These are phyloP conservation scores for Athene noctua DNA, from an alignment of 2,113 vertebrate genomes.

Conservation along the genomic window DNA sequence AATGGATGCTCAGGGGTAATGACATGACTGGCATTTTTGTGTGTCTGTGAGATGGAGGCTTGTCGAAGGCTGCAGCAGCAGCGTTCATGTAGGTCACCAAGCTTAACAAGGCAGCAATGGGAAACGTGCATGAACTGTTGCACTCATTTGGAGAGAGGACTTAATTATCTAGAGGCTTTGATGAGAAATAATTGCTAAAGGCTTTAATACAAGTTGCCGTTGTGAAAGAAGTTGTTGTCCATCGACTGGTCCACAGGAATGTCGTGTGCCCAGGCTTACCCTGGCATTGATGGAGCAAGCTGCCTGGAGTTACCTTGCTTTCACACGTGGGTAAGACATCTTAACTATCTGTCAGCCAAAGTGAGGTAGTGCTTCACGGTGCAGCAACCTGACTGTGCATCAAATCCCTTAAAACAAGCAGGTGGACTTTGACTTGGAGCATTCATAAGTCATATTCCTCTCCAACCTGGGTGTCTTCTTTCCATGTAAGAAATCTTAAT, in stretches of 20 bases:
- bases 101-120: background rate
- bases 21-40: background rate
- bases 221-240: background rate
- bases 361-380: fast-evolving
- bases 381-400: background rate
- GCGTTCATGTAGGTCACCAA: background rate
- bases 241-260: fast-evolving
- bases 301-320: background rate
- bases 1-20: background rate
- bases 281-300: fast-evolving
- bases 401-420: background rate
- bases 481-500: background rate
- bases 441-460: fast-evolving
- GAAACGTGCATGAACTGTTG: background rate
- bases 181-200: background rate
- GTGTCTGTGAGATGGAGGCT: background rate
- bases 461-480: background rate
- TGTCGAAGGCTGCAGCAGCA: background rate
- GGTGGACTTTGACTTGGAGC: background rate
- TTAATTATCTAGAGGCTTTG: conserved; percentile 18
- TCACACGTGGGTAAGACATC: background rate
- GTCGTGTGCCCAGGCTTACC: background rate
- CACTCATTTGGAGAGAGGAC: background rate
- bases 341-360: background rate
- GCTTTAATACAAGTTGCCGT: background rate